Conservation (phyloP, 2,888 invertebrate genomes). For the Aporophyla lueneburgensis region DNA sequence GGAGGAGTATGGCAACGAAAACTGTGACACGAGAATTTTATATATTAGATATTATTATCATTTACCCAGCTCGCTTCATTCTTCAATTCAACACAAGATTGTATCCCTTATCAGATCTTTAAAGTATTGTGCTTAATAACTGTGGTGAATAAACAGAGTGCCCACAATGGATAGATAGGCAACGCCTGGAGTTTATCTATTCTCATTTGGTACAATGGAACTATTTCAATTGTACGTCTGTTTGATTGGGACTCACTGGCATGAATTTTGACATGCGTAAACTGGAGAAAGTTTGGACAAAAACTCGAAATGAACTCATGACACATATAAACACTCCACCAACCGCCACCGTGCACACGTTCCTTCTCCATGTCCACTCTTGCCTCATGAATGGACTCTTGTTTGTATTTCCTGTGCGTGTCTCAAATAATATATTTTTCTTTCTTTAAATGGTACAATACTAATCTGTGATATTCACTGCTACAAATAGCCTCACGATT, state of each 20-base stretch:
- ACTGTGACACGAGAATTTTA: too few species aligned
- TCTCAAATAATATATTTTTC: too few species aligned
- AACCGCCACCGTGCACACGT: too few species aligned
- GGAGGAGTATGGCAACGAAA: too few species aligned
- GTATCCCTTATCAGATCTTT: constrained; percentile 43
- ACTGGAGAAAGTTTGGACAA: neutral
- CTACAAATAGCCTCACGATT: neutral
- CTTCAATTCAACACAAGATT: constrained; percentile 38
- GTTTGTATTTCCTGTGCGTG: too few species aligned
- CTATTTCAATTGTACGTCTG: constrained; percentile 70
- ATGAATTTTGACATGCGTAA: neutral
- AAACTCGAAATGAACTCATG: neutral
- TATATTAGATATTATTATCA: too few species aligned
- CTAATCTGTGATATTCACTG: neutral
- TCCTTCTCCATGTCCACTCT: too few species aligned
- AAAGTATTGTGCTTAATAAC: constrained; percentile 44
- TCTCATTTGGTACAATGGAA: constrained; percentile 72
- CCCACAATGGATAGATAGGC: constrained; percentile 57
- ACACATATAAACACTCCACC: too few species aligned
- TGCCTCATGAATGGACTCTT: too few species aligned
- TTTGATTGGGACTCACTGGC: constrained; percentile 35
- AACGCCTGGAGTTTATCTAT: constrained; percentile 63
- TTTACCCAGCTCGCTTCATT: constrained; percentile 6
- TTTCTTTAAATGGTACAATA: too few species aligned
- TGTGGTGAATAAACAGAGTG: constrained; percentile 37